A percentile compares a stretch with the other conserved stretches of the same genome.
phyloP scores from a whole-genome alignment of 2,888 invertebrate genomes.

The Drosophila ochracea region DNA sequence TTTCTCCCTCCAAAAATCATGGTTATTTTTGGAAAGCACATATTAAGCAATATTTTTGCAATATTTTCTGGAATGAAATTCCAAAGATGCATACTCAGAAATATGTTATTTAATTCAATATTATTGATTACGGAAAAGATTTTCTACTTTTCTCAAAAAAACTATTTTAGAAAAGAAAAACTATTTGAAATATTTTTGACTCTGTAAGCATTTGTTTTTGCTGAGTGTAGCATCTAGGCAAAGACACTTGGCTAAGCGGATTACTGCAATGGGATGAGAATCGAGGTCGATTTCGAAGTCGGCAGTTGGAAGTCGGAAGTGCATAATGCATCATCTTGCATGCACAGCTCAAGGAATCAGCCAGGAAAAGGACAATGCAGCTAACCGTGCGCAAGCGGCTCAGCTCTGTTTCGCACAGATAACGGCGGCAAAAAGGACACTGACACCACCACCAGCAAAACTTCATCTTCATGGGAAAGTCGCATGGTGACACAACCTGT shows the following conservation, averaged over 20 bases:
- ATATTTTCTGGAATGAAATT: background rate
- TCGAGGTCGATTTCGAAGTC: slow-evolving; percentile 38
- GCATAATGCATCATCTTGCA: slow-evolving; percentile 78
- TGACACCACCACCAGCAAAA: slow-evolving; percentile 20
- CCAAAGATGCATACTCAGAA: background rate
- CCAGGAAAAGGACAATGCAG: slow-evolving; percentile 78
- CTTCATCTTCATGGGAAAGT: slow-evolving; percentile 57
- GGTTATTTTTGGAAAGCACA: no score
- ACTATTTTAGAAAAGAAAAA: background rate
- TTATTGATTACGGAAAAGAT: background rate
- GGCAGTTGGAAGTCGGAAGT: slow-evolving; percentile 61
- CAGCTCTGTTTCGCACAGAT: slow-evolving; percentile 72
- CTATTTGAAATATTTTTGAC: background rate
- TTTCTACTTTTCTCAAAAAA: background rate
- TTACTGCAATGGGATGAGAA: slow-evolving; percentile 48
- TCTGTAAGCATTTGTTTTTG: background rate
- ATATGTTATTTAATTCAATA: background rate
- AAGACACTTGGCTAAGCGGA: slow-evolving; percentile 77
- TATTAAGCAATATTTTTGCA: background rate
- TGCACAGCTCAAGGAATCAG: slow-evolving; percentile 46
- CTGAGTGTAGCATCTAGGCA: slow-evolving; percentile 17
- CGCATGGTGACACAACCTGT: slow-evolving; percentile 69
- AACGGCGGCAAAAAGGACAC: slow-evolving; percentile 83
- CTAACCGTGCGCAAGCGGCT: slow-evolving; percentile 83
- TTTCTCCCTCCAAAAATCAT: no score